Base-by-base conservation (phyloP, 2,113 vertebrate genomes). In the Eleginops maclovinus region DNA sequence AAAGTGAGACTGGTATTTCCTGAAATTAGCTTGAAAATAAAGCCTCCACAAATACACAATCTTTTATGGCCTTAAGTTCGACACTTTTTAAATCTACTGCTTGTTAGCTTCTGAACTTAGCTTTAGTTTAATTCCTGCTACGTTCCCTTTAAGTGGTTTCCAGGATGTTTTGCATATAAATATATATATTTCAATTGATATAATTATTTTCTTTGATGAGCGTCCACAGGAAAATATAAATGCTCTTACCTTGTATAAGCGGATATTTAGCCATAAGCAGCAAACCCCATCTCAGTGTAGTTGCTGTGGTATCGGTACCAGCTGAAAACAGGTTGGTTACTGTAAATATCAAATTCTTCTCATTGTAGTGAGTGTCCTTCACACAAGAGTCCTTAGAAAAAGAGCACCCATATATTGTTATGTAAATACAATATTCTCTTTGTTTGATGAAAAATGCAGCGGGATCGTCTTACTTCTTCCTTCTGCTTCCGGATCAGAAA, bases 221-320 rank as follows among this genome's bases (percentile, higher is more conserved):
- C 26, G 10, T 19, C 19, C 21, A 41, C 59, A 43, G 7, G 40
- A 3, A 26, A 63, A 26, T 11, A 62, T 3, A 10, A 61, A 61
- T 61, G 7, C 36, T 36, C 71, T 77, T 84, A 96, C 95, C 91
- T 73, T 96, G 95, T 69, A 96, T 81, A 7, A 93, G 86, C 24
- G 95, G 94, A 28, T 94, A 87, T 85, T 93, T 95, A 44, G 92
- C 89, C 94, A 96, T 90, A 0, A 91, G 9, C 64, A 95, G 74
- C 43, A 96, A 79, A 60, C 65, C 65, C 89, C 93, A 95, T 63
- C 88, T 75, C 36, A 96, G 56, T 22, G 77, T 61, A 0, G 86
- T 84, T 19, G 90, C 78, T 22, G 92, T 94, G 4, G 92, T 93
- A 14, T 93, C 88, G 0, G 94, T 94, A 0, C 93, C 94, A 0